Evolutionary conservation across 1,140 invertebrate species (phyloP).

Genomic region (Cydia splendana): DNA sequence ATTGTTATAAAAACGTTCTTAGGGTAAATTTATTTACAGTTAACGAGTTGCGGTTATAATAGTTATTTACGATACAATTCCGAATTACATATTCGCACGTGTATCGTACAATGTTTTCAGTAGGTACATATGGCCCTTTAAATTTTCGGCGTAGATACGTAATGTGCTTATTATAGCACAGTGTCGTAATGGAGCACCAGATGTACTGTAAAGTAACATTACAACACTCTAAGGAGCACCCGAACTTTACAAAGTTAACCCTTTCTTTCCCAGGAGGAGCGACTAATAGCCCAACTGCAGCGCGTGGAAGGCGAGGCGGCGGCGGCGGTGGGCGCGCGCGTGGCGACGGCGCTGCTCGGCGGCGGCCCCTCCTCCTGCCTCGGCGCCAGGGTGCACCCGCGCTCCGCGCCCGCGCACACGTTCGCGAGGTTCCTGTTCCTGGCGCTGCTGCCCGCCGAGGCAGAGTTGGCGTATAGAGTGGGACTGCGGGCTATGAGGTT

Average conservation of each 20-base stretch:
- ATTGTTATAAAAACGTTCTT: too few species aligned
- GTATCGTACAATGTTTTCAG: too few species aligned
- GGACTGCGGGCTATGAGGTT: constrained; percentile 83
- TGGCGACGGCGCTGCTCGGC: constrained; percentile 83
- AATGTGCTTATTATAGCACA: too few species aligned
- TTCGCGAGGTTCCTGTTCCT: constrained; percentile 90
- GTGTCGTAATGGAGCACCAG: too few species aligned
- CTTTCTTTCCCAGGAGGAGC: constrained; percentile 85
- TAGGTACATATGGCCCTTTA: too few species aligned
- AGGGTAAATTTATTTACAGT: too few species aligned
- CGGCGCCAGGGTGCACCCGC: constrained; percentile 87
- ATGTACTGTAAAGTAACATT: too few species aligned
- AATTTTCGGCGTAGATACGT: too few species aligned
- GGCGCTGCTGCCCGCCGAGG: constrained; percentile 85
- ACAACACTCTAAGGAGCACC: too few species aligned
- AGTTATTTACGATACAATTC: too few species aligned
- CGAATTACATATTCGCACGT: too few species aligned
- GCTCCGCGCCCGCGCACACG: constrained; percentile 90
- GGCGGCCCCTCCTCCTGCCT: constrained; percentile 88
- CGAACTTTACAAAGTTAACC: neutral
- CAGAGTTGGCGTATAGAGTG: constrained; percentile 88
- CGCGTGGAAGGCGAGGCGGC: constrained; percentile 88
- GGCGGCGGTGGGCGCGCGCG: constrained; percentile 81
- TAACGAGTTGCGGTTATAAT: too few species aligned
- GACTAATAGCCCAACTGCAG: constrained; percentile 86